Evolutionary conservation across 2,797 vertebrate genomes (phyloP).

Genomic region (Microctenopoma lineatum): DNA sequence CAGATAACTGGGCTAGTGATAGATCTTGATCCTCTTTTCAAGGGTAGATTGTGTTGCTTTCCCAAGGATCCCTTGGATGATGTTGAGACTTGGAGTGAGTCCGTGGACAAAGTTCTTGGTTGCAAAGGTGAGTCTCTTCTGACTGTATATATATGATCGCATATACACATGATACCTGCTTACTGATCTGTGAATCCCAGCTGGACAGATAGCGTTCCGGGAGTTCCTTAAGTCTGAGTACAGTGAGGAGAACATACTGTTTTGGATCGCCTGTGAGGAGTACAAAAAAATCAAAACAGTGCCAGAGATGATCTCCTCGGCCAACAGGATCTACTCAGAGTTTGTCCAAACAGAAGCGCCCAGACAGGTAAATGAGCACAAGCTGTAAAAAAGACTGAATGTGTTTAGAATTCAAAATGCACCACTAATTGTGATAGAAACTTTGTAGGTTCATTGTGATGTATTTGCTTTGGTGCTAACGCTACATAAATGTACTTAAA

Average conservation of each 20-base stretch:
- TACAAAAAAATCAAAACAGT: slow-evolving; percentile 90
- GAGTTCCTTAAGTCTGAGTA: slow-evolving; percentile 93
- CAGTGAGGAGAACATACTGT: slow-evolving; percentile 96
- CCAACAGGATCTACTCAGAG: slow-evolving; percentile 93
- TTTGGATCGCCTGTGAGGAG: slow-evolving; percentile 95
- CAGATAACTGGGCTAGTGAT: slow-evolving; percentile 68
- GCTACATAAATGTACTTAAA: slow-evolving; percentile 2
- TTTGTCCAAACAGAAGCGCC: slow-evolving; percentile 92
- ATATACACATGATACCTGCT: background rate
- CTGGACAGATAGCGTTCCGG: slow-evolving; percentile 90
- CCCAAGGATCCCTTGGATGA: slow-evolving; percentile 87
- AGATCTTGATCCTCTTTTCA: slow-evolving; percentile 92
- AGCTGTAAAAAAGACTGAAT: background rate
- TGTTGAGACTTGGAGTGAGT: slow-evolving; percentile 87
- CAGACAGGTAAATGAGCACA: slow-evolving; percentile 86
- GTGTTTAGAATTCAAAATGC: background rate
- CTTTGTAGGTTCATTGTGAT: background rate
- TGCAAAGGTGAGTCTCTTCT: slow-evolving; percentile 88
- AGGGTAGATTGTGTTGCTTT: slow-evolving; percentile 94
- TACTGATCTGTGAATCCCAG: slow-evolving; percentile 69
- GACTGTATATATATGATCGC: background rate
- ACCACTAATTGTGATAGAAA: background rate
- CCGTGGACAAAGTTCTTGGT: slow-evolving; percentile 90
- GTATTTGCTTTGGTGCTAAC: background rate
- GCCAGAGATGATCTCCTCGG: slow-evolving; percentile 88